Evolutionary conservation across 1,140 invertebrate species (phyloP), one percentile per base, ranked within the genome.

Genomic region (Pseudomyrmex flavicornis): DNA sequence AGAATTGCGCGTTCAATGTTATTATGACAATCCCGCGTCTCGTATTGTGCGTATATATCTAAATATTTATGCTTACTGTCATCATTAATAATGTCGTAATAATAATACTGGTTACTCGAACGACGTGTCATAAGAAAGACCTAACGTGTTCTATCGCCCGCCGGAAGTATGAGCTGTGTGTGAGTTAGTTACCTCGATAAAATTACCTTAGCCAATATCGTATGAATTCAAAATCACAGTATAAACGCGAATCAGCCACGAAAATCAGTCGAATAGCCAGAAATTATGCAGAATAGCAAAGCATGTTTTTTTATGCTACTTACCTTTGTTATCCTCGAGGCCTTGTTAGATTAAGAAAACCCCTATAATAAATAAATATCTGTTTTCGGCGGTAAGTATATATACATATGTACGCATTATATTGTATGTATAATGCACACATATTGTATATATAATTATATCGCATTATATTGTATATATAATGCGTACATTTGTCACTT

Each of bases 101-200:
- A 70, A 59, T 80, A 80, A 80, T 80, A 80, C 76, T 80, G 76
- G 44, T 80, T 80, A 59, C 12, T 59, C 59, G 26, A 59, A 61
- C 76, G 66, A 72, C 54, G 54, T 46, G 54, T 61, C 22, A 20
- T 59, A 70, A 80, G 54, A 54, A 80, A 50, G 44, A 70, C 66
- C 13, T 46, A 48, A 72, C 26, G 54, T 54, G 5, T 59, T 48
- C 17, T 13, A 48, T 61, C 58, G 15, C 58, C 10, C 54, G 54
- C 50, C 63, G 63, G 50, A 77, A 69, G 50, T 75, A 15, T 13
- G 48, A 26, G n/a, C n/a, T 8, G 26, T 17, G 26, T 48, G 72
- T 65, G 44, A 79, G 22, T 69, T 69, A 26, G 44, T 72, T 20
- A 46, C 56, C 66, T 72, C 66, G 44, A 72, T 61, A 46, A 72